phyloP scores from a whole-genome alignment of 2,888 invertebrate species.

The Heterodera filipjevi region DNA sequence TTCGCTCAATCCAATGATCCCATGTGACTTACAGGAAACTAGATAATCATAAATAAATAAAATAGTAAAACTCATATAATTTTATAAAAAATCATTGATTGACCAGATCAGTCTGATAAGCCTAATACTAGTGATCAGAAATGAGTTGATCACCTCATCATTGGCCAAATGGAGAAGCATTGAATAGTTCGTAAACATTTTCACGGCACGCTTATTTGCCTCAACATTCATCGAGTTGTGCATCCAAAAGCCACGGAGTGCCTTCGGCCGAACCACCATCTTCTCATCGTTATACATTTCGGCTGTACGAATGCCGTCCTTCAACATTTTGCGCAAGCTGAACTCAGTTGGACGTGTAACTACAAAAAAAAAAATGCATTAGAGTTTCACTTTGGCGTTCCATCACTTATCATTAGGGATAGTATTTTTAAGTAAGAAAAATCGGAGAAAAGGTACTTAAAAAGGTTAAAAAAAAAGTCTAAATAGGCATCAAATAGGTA shows the following conservation, averaged over 20 bases:
- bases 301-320: conserved; percentile 19
- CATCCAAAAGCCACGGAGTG: conserved; percentile 33
- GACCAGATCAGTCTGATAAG: too few relatives aligned
- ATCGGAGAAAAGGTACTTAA: neutral
- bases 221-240: conserved; percentile 24
- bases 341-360: conserved; percentile 17
- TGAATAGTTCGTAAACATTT: conserved; percentile 33
- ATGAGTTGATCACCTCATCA: conserved; percentile 34
- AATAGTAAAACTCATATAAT: too few relatives aligned
- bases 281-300: conserved; percentile 32
- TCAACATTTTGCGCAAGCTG: conserved; percentile 24
- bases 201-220: conserved; percentile 11
- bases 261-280: conserved; percentile 31
- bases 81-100: too few relatives aligned
- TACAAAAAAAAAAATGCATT: conserved; percentile 16
- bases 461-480: too few relatives aligned
- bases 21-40: too few relatives aligned
- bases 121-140: too few relatives aligned
- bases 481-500: too few relatives aligned
- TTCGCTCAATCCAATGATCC: too few relatives aligned
- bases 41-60: too few relatives aligned
- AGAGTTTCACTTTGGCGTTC: too few relatives aligned
- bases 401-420: too few relatives aligned
- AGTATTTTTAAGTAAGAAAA: conserved; percentile 2
- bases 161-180: conserved; percentile 33